A percentile compares a stretch with the other conserved stretches of the same genome.
Evolutionary conservation across 1,140 invertebrate species (phyloP).

Genomic region (Andricus grossulariae): DNA sequence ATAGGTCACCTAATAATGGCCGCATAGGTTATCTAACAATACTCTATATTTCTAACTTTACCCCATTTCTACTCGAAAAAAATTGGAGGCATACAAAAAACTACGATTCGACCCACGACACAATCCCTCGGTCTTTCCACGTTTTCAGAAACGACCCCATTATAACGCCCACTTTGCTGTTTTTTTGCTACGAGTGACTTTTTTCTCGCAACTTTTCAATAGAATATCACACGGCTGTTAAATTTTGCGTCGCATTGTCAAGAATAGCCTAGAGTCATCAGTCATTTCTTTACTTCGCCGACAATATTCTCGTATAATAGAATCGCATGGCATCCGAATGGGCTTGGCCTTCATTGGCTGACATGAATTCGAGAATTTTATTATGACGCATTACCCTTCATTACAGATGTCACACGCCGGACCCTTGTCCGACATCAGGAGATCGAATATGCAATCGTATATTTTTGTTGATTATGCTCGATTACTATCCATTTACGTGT

Average conservation of each 20-base stretch:
- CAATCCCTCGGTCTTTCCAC: constrained; percentile 46
- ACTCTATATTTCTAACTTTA: constrained; percentile 55
- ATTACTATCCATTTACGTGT: constrained; percentile 51
- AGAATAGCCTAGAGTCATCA: constrained; percentile 65
- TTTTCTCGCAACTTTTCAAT: constrained; percentile 55
- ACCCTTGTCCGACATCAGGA: constrained; percentile 31
- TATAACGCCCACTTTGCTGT: constrained; percentile 70
- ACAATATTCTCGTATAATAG: constrained; percentile 70
- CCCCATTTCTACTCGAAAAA: constrained; percentile 57
- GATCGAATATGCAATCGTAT: constrained; percentile 35
- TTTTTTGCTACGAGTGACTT: constrained; percentile 51
- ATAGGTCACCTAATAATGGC: constrained; percentile 63
- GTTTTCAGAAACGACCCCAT: constrained; percentile 68
- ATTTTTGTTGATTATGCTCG: constrained; percentile 44
- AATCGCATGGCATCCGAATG: constrained; percentile 63
- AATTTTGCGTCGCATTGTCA: constrained; percentile 63
- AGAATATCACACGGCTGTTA: constrained; percentile 63
- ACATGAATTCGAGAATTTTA: constrained; percentile 72
- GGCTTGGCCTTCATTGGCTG: constrained; percentile 45
- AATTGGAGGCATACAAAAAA: constrained; percentile 47
- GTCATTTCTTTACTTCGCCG: constrained; percentile 67
- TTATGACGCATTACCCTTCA: constrained; percentile 72
- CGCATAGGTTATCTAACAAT: constrained; percentile 59
- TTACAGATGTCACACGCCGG: constrained; percentile 61
- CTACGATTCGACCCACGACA: constrained; percentile 39